Evolutionary conservation across 2,113 vertebrate genomes (phyloP).

Genomic region (Syngnathoides biaculeatus): DNA sequence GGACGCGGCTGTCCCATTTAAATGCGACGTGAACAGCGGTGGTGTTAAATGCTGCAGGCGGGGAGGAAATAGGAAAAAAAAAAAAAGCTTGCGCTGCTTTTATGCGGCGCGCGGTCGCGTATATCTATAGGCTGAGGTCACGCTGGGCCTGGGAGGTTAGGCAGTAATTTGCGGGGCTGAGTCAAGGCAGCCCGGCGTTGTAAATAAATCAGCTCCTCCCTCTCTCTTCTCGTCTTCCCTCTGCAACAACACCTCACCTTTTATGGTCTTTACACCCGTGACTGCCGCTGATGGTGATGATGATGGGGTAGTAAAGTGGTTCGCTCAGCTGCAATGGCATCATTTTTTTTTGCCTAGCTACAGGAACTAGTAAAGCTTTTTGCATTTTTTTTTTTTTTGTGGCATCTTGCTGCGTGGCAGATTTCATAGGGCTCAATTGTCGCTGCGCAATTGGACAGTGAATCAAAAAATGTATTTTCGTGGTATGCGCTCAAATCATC

Average conservation of each 20-base stretch:
- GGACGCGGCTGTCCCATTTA: slow-evolving; percentile 23
- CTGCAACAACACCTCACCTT: slow-evolving; percentile 16
- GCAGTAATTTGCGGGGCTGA: slow-evolving; percentile 48
- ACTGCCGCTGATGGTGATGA: neutral
- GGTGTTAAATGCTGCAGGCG: slow-evolving; percentile 36
- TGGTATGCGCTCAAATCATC: too few relatives aligned
- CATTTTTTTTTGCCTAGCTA: neutral
- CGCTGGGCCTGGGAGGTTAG: slow-evolving; percentile 9
- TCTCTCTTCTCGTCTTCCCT: slow-evolving; percentile 31
- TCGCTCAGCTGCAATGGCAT: neutral
- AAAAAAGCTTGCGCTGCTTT: slow-evolving; percentile 3
- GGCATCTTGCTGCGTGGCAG: neutral
- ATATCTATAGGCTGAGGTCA: slow-evolving; percentile 2
- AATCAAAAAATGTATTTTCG: too few relatives aligned
- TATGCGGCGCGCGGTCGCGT: neutral
- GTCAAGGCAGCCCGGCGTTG: slow-evolving; percentile 38
- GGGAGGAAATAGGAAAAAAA: slow-evolving; percentile 1
- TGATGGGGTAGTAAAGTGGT: neutral
- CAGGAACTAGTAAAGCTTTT: neutral
- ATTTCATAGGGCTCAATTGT: neutral
- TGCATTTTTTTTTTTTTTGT: neutral
- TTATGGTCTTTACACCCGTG: slow-evolving; percentile 7
- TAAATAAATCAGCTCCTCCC: slow-evolving; percentile 57
- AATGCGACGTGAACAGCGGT: slow-evolving; percentile 31
- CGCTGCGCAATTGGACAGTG: too few relatives aligned